Evolutionary conservation across 2,888 invertebrate species (phyloP), one percentile per base, ranked within the genome.

Genomic region (Stenodema calcarata): DNA sequence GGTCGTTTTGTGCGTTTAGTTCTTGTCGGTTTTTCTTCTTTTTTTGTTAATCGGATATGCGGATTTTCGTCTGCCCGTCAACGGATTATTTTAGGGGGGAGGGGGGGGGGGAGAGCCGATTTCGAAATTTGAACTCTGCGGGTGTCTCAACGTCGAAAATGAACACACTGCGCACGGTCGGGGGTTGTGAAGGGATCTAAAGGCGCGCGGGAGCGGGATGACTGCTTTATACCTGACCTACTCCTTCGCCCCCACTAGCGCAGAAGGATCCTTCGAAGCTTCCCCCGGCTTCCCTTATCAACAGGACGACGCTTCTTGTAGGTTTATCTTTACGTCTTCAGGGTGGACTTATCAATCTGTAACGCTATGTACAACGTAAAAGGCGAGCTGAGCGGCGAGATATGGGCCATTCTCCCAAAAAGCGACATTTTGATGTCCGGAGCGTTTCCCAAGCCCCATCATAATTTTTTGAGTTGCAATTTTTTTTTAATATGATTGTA

Each of bases 201-300:
- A 82, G 82, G 82, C 82, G 82, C 82, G 82, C 82, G 82, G 82
- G 82, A 82, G 82, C 42, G 82, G 28, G 62, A 41, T 42, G 35
- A 35, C 3, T n/a, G 27, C 41, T 62, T 41, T 82, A 82, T 82
- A 82, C 54, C 80, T 69, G 82, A 82, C 82, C 82, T 82, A 82
- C 82, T 82, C 62, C 62, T 18, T 69, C 14, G 82, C 82, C 47
- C 82, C 82, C 82, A 62, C 70, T 30, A 28, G 1, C n/a, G 81
- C 11, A n/a, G n/a, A n/a, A n/a, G 62, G 7, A 4, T 62, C 62
- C 62, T 62, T 1, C 2, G 62, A 9, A 62, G 62, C 62, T n/a
- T n/a, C n/a, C n/a, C n/a, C n/a, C 62, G 62, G 62, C 62, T 62
- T 62, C 35, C 62, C 62, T 62, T 62, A 62, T 62, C 62, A 62